A percentile compares a stretch with the other conserved stretches of the same genome.
phyloP scores from a whole-genome alignment of 1,140 invertebrate species.

The Adelges cooleyi region DNA sequence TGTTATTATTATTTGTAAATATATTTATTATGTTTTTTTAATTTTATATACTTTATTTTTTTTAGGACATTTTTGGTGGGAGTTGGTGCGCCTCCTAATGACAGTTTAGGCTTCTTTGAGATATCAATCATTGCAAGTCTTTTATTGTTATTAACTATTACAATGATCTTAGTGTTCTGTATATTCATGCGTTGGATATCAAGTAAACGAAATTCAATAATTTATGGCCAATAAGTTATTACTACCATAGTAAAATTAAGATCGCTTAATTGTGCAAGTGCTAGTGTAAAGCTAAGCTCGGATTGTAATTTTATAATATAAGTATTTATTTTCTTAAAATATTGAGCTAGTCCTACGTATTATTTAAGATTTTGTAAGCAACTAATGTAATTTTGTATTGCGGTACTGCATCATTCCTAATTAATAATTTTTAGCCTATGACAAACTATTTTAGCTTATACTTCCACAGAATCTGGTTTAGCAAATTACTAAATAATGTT shows the following conservation, averaged over 20 bases:
- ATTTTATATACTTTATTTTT: not conserved
- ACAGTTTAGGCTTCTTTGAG: constrained; percentile 1
- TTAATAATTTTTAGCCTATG: not conserved
- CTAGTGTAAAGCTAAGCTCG: not conserved
- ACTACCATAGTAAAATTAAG: too few species aligned
- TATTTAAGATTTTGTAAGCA: not conserved
- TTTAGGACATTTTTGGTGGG: constrained; percentile 14
- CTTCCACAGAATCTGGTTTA: too few species aligned
- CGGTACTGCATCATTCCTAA: not conserved
- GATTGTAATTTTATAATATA: not conserved
- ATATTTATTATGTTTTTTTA: too few species aligned
- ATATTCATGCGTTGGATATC: constrained; percentile 23
- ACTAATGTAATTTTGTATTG: not conserved
- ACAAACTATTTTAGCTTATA: not conserved
- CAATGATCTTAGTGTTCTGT: constrained; percentile 17
- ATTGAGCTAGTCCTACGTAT: constrained; percentile 19
- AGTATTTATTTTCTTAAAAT: not conserved
- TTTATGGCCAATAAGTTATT: constrained; percentile 18
- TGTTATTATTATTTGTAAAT: too few species aligned
- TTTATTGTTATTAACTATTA: not conserved
- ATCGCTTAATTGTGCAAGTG: too few species aligned
- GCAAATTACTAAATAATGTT: too few species aligned
- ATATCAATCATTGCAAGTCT: constrained; percentile 11
- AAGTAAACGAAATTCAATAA: constrained; percentile 10
- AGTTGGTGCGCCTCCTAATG: not conserved